Evolutionary conservation across 2,113 vertebrate genomes (phyloP), one percentile per base, ranked within the genome.

Genomic region (Cynocephalus volans): DNA sequence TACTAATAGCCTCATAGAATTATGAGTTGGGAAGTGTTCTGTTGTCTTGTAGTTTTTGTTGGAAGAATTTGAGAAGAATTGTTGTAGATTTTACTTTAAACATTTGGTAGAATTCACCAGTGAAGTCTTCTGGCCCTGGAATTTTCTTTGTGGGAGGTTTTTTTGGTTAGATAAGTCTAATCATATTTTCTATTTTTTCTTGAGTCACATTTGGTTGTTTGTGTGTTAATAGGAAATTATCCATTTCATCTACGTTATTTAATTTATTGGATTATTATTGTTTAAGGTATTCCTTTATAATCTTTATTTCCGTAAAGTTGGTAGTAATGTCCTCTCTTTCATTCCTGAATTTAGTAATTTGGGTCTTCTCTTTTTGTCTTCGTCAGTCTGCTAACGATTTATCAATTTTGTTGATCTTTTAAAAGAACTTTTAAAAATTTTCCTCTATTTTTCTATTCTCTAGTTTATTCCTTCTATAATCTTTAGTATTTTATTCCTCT

Each of bases 111-210:
- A 62, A 50, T 28, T 88, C 33, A 52, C 73, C 75, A 72, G 9
- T 36, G 26, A 52, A 70, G 41, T 28, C 33, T 70, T 93, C 54
- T 93, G 73, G 24, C 69, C 41, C 64, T 60, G 33, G 62, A 58
- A 70, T 41, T 88, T 70, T 75, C 33, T 60, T 76, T n/a, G 19
- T 60, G 69, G 52, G 23, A 26, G n/a, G 15, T 73, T 83, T 60
- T 91, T 92, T 76, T 31, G 19, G 50, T 56, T 85, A 54, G 41
- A 3, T 24, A 65, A 13, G 6, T 89, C 23, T 28, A 85, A 60
- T 56, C 56, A 88, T 54, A 62, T 88, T 73, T 89, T 82, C 64
- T 91, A 4, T 81, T 91, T 81, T 62, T 90, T 33, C 48, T 82
- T 92, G 41, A 41, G 41, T 41, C 41, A 41, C 41, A 41, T 41